Percentiles rank a stretch among this genome's conserved stretches.
These are phyloP conservation scores for Cotesia typhae DNA, from an alignment of 1,140 invertebrate genomes.

Conservation along the genomic window DNA sequence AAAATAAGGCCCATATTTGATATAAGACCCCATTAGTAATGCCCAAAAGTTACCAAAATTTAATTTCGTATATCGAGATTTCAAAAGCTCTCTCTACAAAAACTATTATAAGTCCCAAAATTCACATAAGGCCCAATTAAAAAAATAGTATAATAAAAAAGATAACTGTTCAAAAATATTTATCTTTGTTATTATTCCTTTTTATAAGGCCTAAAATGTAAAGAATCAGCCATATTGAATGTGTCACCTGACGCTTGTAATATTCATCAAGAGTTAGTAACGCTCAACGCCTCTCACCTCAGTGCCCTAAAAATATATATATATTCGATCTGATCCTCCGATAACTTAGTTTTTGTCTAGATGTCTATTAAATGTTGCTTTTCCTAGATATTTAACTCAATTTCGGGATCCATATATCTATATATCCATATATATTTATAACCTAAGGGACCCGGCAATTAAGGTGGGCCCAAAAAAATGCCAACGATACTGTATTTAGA, in stretches of 20 bases:
- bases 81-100: no score
- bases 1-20: no score
- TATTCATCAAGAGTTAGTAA: slow-evolving; percentile 29
- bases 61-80: no score
- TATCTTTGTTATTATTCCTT: background rate
- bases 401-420: background rate
- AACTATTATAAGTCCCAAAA: no score
- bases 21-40: no score
- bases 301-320: background rate
- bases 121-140: no score
- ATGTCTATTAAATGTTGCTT: slow-evolving; percentile 39
- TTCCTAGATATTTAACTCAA: slow-evolving; percentile 29
- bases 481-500: slow-evolving; percentile 29
- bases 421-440: background rate
- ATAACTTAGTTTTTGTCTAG: slow-evolving; percentile 18
- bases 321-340: slow-evolving; percentile 32
- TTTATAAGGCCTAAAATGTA: background rate
- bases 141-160: background rate
- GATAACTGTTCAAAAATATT: slow-evolving; percentile 5
- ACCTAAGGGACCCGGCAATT: slow-evolving; percentile 31
- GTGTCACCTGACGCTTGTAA: slow-evolving; percentile 17
- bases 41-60: no score
- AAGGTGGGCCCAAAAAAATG: slow-evolving; percentile 34
- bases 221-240: slow-evolving; percentile 16
- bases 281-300: slow-evolving; percentile 9